phyloP scores from a whole-genome alignment of 1,140 invertebrate species.

The Ceratitis capitata region DNA sequence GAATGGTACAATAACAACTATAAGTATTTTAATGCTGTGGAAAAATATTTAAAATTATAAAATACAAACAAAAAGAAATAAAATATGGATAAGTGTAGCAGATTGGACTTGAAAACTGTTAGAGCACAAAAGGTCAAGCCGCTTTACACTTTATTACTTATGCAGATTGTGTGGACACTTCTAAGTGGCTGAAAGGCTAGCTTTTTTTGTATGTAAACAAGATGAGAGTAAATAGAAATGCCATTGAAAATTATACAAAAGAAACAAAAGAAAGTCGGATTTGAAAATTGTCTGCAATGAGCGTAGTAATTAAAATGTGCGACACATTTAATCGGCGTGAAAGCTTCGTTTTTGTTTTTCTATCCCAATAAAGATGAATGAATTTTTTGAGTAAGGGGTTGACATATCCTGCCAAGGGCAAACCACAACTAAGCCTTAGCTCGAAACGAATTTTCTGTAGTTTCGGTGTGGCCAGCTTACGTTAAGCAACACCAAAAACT shows the following conservation, averaged over 20 bases:
- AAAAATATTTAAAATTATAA: background rate
- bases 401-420: too few relatives aligned
- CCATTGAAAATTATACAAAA: too few relatives aligned
- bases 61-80: background rate
- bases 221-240: background rate
- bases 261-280: background rate
- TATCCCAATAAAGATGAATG: too few relatives aligned
- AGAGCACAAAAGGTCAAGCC: background rate
- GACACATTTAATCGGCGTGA: background rate
- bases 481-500: too few relatives aligned
- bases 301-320: background rate
- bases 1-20: background rate
- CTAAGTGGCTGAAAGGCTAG: background rate
- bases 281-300: background rate
- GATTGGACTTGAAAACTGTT: constrained; percentile 2
- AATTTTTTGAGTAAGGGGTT: too few relatives aligned
- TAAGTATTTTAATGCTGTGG: background rate
- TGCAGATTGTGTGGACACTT: background rate
- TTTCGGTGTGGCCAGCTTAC: too few relatives aligned
- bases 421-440: too few relatives aligned
- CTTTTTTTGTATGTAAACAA: background rate
- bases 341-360: too few relatives aligned
- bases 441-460: too few relatives aligned
- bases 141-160: background rate
- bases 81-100: constrained; percentile 7